Conservation (phyloP, 2,888 invertebrate genomes). For the Rhodophaea formosa region DNA sequence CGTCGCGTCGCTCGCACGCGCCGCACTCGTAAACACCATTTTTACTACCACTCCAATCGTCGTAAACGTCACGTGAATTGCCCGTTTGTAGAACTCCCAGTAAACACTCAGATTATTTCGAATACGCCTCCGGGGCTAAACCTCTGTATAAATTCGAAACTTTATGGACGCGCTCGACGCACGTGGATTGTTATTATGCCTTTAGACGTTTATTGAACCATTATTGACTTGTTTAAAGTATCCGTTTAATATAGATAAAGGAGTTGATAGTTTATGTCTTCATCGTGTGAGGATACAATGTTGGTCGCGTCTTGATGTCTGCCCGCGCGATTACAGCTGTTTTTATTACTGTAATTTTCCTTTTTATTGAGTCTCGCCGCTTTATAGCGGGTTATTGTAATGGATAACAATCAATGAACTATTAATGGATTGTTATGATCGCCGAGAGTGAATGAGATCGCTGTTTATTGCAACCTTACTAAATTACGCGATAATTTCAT, state of each 20-base stretch:
- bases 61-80: conserved; percentile 40
- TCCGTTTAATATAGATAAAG: conserved; percentile 78
- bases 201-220: conserved; percentile 78
- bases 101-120: conserved; percentile 78
- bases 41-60: conserved; percentile 55
- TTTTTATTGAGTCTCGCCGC: conserved; percentile 55
- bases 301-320: conserved; percentile 59
- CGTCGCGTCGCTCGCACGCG: conserved; percentile 46
- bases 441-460: conserved; percentile 43
- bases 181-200: conserved; percentile 79
- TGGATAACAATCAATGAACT: conserved; percentile 22
- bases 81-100: conserved; percentile 78
- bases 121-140: conserved; percentile 77
- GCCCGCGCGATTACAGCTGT: conserved; percentile 45
- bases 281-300: conserved; percentile 56
- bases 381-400: conserved; percentile 20
- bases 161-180: conserved; percentile 70
- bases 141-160: conserved; percentile 77
- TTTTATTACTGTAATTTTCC: conserved; percentile 73
- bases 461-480: conserved; percentile 33
- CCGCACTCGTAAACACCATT: conserved; percentile 51
- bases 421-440: conserved; percentile 55
- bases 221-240: conserved; percentile 81
- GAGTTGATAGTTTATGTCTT: conserved; percentile 74
- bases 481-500: conserved; percentile 2